A percentile compares a stretch with the other conserved stretches of the same genome.
These are phyloP conservation scores for Adrianichthys oophorus DNA, from an alignment of 2,797 vertebrate species.

Conservation along the genomic window DNA sequence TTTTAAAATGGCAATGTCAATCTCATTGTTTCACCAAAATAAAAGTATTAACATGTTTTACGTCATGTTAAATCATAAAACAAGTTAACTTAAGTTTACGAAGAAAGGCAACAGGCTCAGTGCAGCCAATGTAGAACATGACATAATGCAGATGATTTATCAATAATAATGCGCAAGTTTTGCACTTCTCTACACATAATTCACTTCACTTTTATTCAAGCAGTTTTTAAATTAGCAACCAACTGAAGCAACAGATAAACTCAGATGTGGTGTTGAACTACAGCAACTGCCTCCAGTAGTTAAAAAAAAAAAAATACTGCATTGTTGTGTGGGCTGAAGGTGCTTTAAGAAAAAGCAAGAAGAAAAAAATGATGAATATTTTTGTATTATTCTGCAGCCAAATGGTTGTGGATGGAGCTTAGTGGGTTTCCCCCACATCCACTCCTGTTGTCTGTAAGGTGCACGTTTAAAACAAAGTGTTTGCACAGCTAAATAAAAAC, in stretches of 20 bases:
- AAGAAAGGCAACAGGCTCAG: too few species aligned
- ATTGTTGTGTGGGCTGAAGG: not conserved
- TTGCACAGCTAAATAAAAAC: constrained; percentile 3
- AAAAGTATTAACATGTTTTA: constrained; percentile 1
- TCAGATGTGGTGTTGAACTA: not conserved
- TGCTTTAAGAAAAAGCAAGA: constrained; percentile 5
- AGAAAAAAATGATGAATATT: not conserved
- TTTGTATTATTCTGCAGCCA: not conserved
- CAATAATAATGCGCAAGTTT: too few species aligned
- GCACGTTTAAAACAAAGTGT: constrained; percentile 1
- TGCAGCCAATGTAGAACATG: too few species aligned
- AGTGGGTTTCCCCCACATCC: not conserved
- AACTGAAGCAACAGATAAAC: too few species aligned
- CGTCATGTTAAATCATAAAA: too few species aligned
- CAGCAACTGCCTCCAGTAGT: not conserved
- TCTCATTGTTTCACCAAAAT: constrained; percentile 18
- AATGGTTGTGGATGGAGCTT: not conserved
- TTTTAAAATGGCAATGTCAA: constrained; percentile 1
- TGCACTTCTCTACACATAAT: too few species aligned
- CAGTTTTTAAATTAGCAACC: too few species aligned
- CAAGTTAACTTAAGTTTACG: too few species aligned
- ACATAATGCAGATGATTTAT: too few species aligned
- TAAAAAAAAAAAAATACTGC: not conserved
- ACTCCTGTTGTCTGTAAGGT: not conserved
- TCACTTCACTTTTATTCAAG: too few species aligned